Conservation (phyloP, 2,888 invertebrate species). For the Tachina fera region DNA sequence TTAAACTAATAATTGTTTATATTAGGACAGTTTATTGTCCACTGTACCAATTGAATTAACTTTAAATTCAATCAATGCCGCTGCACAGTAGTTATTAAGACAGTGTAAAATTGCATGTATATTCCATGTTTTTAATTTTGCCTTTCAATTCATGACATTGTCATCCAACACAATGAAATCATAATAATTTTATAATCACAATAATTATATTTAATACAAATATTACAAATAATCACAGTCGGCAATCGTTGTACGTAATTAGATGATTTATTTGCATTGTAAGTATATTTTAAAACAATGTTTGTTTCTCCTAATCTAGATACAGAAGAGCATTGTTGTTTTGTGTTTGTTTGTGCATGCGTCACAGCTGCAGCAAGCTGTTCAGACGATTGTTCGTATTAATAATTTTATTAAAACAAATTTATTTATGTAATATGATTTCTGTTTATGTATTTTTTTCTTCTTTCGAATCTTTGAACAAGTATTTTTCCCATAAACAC, state of each 20-base stretch:
- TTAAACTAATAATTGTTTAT: too few species aligned
- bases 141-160: conserved; percentile 28
- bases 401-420: conserved; percentile 61
- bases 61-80: neutral
- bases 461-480: neutral
- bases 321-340: neutral
- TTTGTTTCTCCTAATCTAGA: neutral
- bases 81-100: conserved; percentile 9
- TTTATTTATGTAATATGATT: conserved; percentile 49
- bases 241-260: conserved; percentile 26
- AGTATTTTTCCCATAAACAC: conserved; percentile 66
- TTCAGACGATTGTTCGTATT: conserved; percentile 29
- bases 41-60: neutral
- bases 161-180: conserved; percentile 26
- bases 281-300: conserved; percentile 12
- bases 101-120: conserved; percentile 9
- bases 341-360: neutral
- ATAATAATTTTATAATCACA: conserved; percentile 40
- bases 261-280: conserved; percentile 40
- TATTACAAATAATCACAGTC: neutral
- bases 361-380: neutral
- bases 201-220: conserved; percentile 27
- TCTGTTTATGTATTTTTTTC: neutral
- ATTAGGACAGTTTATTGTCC: neutral
- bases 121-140: neutral